Evolutionary conservation across 35 echinoderm and acorn worm genomes (phyloP).

Genomic region (Eucidaris tribuloides): DNA sequence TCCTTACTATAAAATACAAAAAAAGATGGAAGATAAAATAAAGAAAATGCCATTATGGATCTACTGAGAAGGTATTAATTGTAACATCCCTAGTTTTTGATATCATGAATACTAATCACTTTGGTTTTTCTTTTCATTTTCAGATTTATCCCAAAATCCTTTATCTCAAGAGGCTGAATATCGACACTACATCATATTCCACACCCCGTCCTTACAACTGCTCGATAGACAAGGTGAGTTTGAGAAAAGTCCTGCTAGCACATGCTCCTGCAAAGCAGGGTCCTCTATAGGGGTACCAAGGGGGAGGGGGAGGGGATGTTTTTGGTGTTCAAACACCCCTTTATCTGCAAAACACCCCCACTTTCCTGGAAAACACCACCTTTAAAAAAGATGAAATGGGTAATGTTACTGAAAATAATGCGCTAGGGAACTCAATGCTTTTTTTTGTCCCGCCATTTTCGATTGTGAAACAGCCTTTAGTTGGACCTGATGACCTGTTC

Average conservation of each 20-base stretch:
- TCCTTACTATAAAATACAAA: not conserved
- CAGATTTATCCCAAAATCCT: constrained; percentile 91
- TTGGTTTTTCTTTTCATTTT: constrained; percentile 8
- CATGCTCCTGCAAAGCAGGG: not conserved
- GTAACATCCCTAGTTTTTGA: not conserved
- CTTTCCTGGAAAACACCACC: too few relatives aligned
- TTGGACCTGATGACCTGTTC: too few relatives aligned
- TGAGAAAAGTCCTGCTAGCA: not conserved
- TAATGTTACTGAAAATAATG: too few relatives aligned
- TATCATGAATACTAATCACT: not conserved
- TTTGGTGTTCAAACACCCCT: too few relatives aligned
- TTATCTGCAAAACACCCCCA: too few relatives aligned
- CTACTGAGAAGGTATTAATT: too few relatives aligned
- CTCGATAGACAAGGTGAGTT: constrained; percentile 73
- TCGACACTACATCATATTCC: constrained; percentile 57
- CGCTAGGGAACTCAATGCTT: too few relatives aligned
- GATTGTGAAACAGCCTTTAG: too few relatives aligned
- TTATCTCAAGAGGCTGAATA: constrained; percentile 86
- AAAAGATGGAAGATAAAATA: not conserved
- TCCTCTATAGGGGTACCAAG: too few relatives aligned
- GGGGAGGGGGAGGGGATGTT: too few relatives aligned
- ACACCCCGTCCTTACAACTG: constrained; percentile 70
- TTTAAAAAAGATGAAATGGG: too few relatives aligned
- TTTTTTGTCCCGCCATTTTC: too few relatives aligned
- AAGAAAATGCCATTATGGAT: not conserved